Evolutionary conservation across 2,888 invertebrate species (phyloP), one percentile per base, ranked within the genome.

Genomic region (Cenopis cana): DNA sequence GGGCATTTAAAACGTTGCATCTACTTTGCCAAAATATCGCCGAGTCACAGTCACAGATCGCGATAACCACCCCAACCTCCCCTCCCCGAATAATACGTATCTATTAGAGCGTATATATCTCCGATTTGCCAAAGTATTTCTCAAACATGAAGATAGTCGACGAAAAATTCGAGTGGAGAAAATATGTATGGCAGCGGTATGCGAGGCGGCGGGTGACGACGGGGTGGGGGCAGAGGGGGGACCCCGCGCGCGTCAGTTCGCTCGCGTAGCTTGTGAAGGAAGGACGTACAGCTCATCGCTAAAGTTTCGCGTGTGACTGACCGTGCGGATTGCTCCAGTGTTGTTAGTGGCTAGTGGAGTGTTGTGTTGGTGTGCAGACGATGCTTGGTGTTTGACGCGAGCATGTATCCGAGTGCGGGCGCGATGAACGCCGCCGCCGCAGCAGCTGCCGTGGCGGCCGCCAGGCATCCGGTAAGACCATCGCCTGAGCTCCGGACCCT

Each of bases 331-430:
- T 74, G 85, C 78, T 78, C 74, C 75, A 82, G 90, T 90, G 89
- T 86, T 85, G 79, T 83, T 82, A 64, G 89, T 89, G 88, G 80
- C 81, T 83, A 82, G 73, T 86, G 91, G 91, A 90, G 90, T 85
- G 90, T 90, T 88, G 90, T 91, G 90, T 80, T 79, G 85, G 90
- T 89, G 82, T 71, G 59, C 75, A 84, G 88, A 90, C 84, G 78
- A 92, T 93, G 92, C 86, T 80, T 85, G 87, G 89, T 89, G 90
- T 90, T 90, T 94, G 90, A 94, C 93, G 89, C 87, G 89, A 94
- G 94, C 93, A 97, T 97, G 97, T 97, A 97, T 95, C 96, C 97
- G 78, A 96, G 96, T 94, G 96, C 96, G 94, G 96, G 96, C 94
- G 94, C 94, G 75, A 97, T 97, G 95, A 97, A 97, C 94, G 96